Conservation (phyloP, 2,113 vertebrate species). For the Dunckerocampus dactyliophorus region DNA sequence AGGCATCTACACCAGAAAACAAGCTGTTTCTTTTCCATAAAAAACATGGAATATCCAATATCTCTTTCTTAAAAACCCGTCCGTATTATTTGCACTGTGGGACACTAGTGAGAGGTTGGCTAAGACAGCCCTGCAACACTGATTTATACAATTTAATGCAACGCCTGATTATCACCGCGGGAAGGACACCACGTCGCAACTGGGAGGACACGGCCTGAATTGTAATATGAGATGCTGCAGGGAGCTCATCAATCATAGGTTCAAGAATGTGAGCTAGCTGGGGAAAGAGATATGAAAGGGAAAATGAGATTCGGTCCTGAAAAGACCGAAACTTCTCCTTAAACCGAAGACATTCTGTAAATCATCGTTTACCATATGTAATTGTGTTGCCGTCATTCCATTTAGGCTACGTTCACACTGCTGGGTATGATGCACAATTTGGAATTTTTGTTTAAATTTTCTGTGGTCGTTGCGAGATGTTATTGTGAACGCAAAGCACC, state of each 20-base stretch:
- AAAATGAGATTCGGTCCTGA: background rate
- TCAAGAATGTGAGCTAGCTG: conserved; percentile 7
- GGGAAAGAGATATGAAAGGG: background rate
- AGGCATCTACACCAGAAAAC: conserved; percentile 14
- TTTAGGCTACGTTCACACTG: too few species aligned
- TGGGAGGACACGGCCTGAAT: conserved; percentile 27
- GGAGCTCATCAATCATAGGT: conserved; percentile 26
- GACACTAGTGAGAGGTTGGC: conserved; percentile 36
- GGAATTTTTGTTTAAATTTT: too few species aligned
- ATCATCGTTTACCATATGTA: too few species aligned
- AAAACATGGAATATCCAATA: background rate
- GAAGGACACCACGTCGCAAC: conserved; percentile 22
- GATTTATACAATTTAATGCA: conserved; percentile 28
- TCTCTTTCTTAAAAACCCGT: conserved; percentile 15
- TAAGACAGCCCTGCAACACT: conserved; percentile 27
- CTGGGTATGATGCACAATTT: too few species aligned
- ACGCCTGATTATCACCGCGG: conserved; percentile 41
- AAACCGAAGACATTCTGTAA: too few species aligned
- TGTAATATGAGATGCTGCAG: conserved; percentile 27
- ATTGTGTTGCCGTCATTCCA: too few species aligned
- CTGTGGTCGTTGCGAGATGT: too few species aligned
- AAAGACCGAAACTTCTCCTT: too few species aligned
- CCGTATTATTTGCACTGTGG: conserved; percentile 19
- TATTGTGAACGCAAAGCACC: too few species aligned
- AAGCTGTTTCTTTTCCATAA: conserved; percentile 3